phyloP scores from a whole-genome alignment of 2,113 vertebrate genomes.

The Sinocyclocheilus anophthalmus region DNA sequence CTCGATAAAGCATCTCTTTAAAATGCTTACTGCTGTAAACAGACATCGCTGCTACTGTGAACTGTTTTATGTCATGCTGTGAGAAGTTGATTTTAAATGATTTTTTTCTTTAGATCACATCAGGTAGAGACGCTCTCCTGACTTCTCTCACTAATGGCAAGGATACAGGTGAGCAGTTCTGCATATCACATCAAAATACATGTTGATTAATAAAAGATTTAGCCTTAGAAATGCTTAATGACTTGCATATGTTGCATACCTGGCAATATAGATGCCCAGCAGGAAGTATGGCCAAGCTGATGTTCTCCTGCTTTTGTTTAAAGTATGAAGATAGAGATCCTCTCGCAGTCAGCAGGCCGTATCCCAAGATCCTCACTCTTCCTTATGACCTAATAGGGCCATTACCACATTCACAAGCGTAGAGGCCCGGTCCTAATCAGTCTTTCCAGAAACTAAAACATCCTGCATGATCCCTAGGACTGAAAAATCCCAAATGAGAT shows the following conservation, averaged over 20 bases:
- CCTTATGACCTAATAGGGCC: conserved; percentile 56
- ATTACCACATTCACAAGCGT: conserved; percentile 21
- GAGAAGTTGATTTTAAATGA: background rate
- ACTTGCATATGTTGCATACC: background rate
- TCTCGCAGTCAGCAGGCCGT: conserved; percentile 30
- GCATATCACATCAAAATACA: background rate
- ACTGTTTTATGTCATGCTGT: background rate
- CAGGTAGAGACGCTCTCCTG: conserved; percentile 44
- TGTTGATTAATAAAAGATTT: background rate
- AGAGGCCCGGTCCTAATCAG: background rate
- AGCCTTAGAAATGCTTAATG: background rate
- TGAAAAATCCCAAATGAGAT: background rate
- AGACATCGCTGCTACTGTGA: too few relatives aligned
- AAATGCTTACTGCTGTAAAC: too few relatives aligned
- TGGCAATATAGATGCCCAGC: background rate
- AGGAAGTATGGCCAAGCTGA: background rate
- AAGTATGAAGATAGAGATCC: conserved; percentile 40
- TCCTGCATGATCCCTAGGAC: background rate
- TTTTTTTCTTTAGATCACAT: conserved; percentile 55
- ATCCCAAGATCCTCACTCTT: conserved; percentile 39
- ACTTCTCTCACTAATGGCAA: conserved; percentile 59
- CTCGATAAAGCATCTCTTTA: too few relatives aligned
- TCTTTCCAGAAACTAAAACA: background rate
- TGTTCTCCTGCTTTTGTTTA: conserved; percentile 25
- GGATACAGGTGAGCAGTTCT: conserved; percentile 66